These are phyloP conservation scores for Notiomystis cincta DNA, from an alignment of 2,113 vertebrate species.

Conservation along the genomic window DNA sequence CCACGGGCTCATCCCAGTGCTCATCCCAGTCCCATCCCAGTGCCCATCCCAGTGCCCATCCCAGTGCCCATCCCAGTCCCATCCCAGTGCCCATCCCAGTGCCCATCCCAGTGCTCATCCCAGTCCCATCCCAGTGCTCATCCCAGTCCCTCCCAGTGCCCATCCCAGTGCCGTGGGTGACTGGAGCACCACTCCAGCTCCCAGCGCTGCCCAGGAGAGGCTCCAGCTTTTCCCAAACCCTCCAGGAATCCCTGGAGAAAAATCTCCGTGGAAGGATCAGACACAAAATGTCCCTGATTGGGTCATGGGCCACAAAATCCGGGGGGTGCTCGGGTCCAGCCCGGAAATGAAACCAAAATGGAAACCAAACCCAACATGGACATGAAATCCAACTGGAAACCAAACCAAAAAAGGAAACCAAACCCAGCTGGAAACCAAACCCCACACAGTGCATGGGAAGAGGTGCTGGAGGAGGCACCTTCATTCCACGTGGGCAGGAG, in stretches of 20 bases:
- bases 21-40: neutral
- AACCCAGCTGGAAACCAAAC: neutral
- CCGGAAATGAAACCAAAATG: neutral
- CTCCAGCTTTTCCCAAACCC: neutral
- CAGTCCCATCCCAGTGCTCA: neutral
- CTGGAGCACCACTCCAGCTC: accelerated
- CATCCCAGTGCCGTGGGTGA: neutral
- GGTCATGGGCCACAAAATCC: neutral
- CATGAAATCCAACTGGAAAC: neutral
- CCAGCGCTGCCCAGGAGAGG: accelerated
- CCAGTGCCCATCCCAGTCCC: neutral
- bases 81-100: neutral
- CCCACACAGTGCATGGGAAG: neutral
- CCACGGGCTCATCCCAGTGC: neutral
- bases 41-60: neutral
- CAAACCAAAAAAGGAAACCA: neutral
- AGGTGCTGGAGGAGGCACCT: neutral
- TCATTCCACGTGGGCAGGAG: accelerated
- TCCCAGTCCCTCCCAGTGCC: neutral
- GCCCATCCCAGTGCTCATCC: neutral
- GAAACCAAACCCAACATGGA: neutral
- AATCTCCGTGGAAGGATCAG: neutral
- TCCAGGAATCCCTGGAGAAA: neutral
- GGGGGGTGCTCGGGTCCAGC: accelerated
- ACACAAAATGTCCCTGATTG: accelerated